These are phyloP conservation scores for Balanococcus diminutus DNA, from an alignment of 2,888 invertebrate species.

Conservation along the genomic window DNA sequence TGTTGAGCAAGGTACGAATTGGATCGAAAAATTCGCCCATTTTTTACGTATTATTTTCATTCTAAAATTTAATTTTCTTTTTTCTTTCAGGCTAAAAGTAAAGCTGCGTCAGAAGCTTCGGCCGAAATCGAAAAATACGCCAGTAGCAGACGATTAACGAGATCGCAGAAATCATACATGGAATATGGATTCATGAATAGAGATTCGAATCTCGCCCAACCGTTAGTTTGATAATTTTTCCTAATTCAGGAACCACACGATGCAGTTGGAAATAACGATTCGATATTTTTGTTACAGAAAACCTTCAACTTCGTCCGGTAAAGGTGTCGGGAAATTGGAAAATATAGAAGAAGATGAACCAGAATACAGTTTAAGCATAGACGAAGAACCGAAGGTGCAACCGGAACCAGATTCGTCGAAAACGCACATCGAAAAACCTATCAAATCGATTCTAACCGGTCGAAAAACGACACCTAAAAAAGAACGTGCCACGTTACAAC, in stretches of 20 bases:
- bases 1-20: background rate
- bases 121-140: constrained; percentile 10
- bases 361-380: background rate
- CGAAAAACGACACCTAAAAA: constrained; percentile 22
- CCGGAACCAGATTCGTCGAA: background rate
- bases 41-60: background rate
- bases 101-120: background rate
- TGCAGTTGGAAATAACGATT: too few relatives aligned
- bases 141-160: constrained; percentile 51
- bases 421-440: background rate
- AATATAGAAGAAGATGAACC: background rate
- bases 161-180: constrained; percentile 48
- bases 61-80: background rate
- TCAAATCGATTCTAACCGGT: background rate
- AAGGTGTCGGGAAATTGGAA: background rate
- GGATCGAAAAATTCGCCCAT: background rate
- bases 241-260: background rate
- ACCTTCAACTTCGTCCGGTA: background rate
- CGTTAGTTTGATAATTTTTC: background rate
- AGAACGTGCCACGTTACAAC: background rate
- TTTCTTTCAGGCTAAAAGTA: background rate
- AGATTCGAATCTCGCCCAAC: background rate
- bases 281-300: background rate
- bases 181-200: constrained; percentile 42
- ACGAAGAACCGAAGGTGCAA: background rate